Evolutionary conservation across 2,797 vertebrate species (phyloP).

Genomic region (Liparis tanakae): DNA sequence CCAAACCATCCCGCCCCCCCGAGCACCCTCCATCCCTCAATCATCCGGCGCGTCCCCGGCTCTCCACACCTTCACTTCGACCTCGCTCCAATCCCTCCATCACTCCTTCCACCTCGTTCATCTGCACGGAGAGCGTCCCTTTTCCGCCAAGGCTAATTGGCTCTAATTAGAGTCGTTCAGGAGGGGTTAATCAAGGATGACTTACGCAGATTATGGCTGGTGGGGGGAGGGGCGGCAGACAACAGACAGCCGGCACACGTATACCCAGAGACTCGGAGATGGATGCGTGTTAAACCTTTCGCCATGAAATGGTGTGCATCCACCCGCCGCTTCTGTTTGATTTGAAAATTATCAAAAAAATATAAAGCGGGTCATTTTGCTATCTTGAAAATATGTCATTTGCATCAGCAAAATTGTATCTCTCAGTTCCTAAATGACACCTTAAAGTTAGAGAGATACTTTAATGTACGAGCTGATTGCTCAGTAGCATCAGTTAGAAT

Average conservation of each 20-base stretch:
- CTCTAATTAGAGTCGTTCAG: slow-evolving; percentile 92
- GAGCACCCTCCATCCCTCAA: slow-evolving; percentile 58
- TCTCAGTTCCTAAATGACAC: not conserved
- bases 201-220: slow-evolving; percentile 74
- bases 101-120: slow-evolving; percentile 55
- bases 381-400: not conserved
- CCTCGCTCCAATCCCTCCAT: slow-evolving; percentile 46
- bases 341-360: too few relatives aligned
- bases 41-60: slow-evolving; percentile 47
- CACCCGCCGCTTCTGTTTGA: not conserved
- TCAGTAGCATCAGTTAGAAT: not conserved
- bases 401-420: not conserved
- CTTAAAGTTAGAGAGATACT: not conserved
- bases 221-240: slow-evolving; percentile 55
- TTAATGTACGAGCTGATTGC: not conserved
- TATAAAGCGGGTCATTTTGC: not conserved
- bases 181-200: slow-evolving; percentile 88
- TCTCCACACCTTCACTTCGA: slow-evolving; percentile 64
- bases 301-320: slow-evolving; percentile 19
- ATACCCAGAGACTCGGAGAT: slow-evolving; percentile 46
- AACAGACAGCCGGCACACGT: slow-evolving; percentile 52
- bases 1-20: slow-evolving; percentile 49
- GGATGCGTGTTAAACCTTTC: slow-evolving; percentile 40
- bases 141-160: slow-evolving; percentile 87
- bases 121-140: slow-evolving; percentile 74